Base-by-base conservation (phyloP, 2,888 invertebrate genomes). In the Orthonychiurus folsomi region DNA sequence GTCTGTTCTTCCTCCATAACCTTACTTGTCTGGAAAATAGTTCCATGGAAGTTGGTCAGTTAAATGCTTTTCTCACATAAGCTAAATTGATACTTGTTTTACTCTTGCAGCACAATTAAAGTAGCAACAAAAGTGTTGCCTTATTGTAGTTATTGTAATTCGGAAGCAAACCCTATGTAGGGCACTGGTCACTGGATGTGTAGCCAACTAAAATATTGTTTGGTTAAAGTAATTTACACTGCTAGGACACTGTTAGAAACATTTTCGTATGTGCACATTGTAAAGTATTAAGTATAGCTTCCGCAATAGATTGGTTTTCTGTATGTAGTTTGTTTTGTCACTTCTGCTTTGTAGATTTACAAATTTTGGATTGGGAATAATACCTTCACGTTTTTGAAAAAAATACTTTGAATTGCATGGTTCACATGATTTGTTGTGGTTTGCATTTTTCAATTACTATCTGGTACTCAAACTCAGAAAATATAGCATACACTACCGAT, bases 281-380 rank as follows among this genome's bases (percentile, higher is more conserved):
- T n/a, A n/a, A n/a, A 37, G 37, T 37, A 37, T 37, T 5, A 9
- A 37, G 37, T 37, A 5, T n/a, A n/a, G n/a, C n/a, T n/a, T 37
- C 9, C 9, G 37, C 37, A 37, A 5, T 37, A 37, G 15, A 15
- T 37, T 37, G 37, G 15, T 37, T 37, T n/a, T 15, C 9, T 9
- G 37, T 37, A 37, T 37, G 37, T 37, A 37, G 37, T 9, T 37
- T 37, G 15, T 37, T 37, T 37, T 37, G 15, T 37, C 37, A 37
- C 37, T 37, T 37, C 37, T 37, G 37, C 37, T 37, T 37, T 37
- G 37, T 37, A 37, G 37, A 37, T 37, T 37, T 37, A 37, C 37
- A 37, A 5, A 9, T 37, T 37, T 37, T 37, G 37, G 37, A 37
- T 9, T 37, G 37, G 5, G 15, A 37, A 37, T 37, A 37, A 37